Evolutionary conservation across 2,113 vertebrate genomes (phyloP), one percentile per base, ranked within the genome.

Genomic region (Epinephelus lanceolatus): DNA sequence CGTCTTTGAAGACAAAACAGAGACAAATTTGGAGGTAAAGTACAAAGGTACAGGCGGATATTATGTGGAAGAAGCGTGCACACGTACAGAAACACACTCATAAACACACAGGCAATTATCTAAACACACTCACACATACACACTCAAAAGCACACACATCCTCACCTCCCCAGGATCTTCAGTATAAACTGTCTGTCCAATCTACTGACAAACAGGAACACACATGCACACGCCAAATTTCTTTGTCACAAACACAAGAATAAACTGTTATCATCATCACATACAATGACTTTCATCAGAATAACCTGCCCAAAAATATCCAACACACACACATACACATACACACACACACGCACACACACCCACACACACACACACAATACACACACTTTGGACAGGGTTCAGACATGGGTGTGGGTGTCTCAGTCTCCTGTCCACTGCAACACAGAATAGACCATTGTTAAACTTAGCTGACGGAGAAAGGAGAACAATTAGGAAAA

Each of bases 121-220:
- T 76, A 88, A 80, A 21, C 15, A 59, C 56, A 79, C 73, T 65
- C 76, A 21, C 15, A 63, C 55, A 71, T 76, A 77, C 75, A 86
- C 76, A 83, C 71, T 42, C 78, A 71, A 14, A 72, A 49, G 57
- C 40, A 23, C 30, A 42, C 60, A 73, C 80, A 82, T 49, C 67
- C 75, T 79, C 82, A 86, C 80, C 81, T 85, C 42, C 61, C 71
- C 76, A 88, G 85, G 85, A 76, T 70, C 65, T 60, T n/a, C 14
- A 51, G 37, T 25, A 47, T 80, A 80, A 92, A 89, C 88, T 68
- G 73, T 73, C 73, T 65, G 74, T 84, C 84, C 57, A 61, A 52
- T 56, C 71, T 21, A 68, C 84, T 80, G 85, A 76, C 57, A 88
- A 88, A 92, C 91, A 92, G 77, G 83, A 82, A 86, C 42, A 45